Evolutionary conservation across 2,888 invertebrate species (phyloP), one percentile per base, ranked within the genome.

Genomic region (Sthenelais limicola): DNA sequence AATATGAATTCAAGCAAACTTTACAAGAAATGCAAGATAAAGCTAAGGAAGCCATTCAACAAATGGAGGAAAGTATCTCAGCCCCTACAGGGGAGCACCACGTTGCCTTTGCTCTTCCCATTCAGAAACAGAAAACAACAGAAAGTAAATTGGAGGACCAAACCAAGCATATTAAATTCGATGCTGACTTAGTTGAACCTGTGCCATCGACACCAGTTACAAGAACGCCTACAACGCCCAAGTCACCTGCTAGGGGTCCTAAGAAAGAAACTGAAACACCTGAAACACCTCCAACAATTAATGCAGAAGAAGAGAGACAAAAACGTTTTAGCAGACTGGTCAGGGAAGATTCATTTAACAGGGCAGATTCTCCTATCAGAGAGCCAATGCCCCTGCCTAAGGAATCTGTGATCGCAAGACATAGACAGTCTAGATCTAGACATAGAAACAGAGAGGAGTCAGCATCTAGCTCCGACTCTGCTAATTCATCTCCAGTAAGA

Each of bases 351-450:
- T 54, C 54, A 1, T 70, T 70, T 43, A 70, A 70, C 30, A n/a
- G 70, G 21, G 38, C 70, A 9, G 70, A 70, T 32, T 70, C 70
- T 18, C 70, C 70, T 9, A 38, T 54, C 5, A 21, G 54, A 5
- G 52, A 70, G 56, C 52, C 56, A 5, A 54, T 70, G 43, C 54
- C 70, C 4, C 43, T 70, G 15, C 70, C 70, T 3, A 70, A 70
- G 24, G 54, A 70, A 35, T 70, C 70, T n/a, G 70, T 70, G 24
- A 70, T 70, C n/a, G 70, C 70, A 1, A 35, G 70, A 0, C 48
- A 68, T 32, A 28, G 68, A 30, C 49, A 62, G 38, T 62, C 62
- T 4, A 35, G 62, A 9, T 62, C 62, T 21, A 18, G 62, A 28
- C 62, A 62, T 38, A 18, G 62, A 18, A 38, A 15, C 15, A 18